Evolutionary conservation across 1,140 invertebrate species (phyloP).

Genomic region (Polypedilum vanderplanki): DNA sequence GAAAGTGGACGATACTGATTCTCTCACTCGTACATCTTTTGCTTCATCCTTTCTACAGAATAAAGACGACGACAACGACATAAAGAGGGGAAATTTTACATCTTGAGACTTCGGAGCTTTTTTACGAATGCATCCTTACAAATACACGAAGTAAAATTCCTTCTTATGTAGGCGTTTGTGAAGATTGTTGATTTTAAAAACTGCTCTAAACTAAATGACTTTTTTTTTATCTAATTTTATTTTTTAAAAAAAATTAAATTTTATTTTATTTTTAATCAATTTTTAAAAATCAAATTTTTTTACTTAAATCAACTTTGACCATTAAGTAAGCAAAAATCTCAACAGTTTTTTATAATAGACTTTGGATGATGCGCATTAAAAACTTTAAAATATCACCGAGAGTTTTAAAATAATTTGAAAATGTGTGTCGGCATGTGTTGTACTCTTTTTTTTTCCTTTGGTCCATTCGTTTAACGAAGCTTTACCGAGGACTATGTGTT

Average conservation of each 20-base stretch:
- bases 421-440: not conserved
- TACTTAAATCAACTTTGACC: too few species aligned
- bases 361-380: constrained; percentile 11
- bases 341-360: not conserved
- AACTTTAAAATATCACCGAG: constrained; percentile 13
- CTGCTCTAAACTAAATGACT: too few species aligned
- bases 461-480: not conserved
- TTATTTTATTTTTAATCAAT: too few species aligned
- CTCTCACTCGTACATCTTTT: not conserved
- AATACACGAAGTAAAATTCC: not conserved
- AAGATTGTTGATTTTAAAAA: too few species aligned
- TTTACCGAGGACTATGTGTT: not conserved
- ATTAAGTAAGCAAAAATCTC: not conserved
- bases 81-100: not conserved
- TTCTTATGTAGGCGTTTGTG: too few species aligned
- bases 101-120: constrained; percentile 1
- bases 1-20: constrained; percentile 11
- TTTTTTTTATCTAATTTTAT: too few species aligned
- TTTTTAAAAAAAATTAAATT: too few species aligned
- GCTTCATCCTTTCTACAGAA: not conserved
- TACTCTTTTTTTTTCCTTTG: not conserved
- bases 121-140: not conserved
- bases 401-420: not conserved
- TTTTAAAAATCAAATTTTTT: too few species aligned
- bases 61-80: not conserved